These are phyloP conservation scores for Tympanuchus pallidicinctus DNA, from an alignment of 2,113 vertebrate species.

Conservation along the genomic window DNA sequence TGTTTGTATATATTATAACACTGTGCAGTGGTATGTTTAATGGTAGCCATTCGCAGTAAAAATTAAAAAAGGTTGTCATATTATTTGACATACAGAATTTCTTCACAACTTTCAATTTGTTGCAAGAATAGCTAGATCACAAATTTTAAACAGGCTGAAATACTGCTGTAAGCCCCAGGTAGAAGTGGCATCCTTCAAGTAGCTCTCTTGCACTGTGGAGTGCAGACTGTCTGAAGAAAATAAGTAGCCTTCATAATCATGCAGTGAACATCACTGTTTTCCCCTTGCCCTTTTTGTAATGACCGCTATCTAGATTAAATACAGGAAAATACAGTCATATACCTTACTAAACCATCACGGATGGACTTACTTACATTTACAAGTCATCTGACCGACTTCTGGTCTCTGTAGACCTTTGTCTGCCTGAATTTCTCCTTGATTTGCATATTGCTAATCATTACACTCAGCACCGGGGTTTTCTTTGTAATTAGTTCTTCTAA, in stretches of 20 bases:
- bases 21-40: neutral
- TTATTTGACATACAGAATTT: neutral
- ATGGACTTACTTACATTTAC: neutral
- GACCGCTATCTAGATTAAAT: neutral
- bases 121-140: neutral
- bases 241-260: neutral
- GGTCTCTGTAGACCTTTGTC: conserved; percentile 10
- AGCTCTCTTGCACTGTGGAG: neutral
- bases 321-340: neutral
- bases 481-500: conserved; percentile 66
- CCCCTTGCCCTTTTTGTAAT: neutral
- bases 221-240: neutral
- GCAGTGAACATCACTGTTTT: neutral
- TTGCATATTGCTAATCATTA: conserved; percentile 52
- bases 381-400: conserved; percentile 27
- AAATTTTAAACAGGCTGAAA: neutral
- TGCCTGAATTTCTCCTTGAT: conserved; percentile 15
- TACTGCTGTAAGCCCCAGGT: neutral
- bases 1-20: neutral
- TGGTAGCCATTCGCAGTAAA: neutral
- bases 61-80: neutral
- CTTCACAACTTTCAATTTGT: neutral
- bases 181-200: neutral
- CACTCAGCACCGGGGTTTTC: conserved; percentile 14
- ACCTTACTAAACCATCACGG: neutral